These are phyloP conservation scores for Reticulitermes speratus DNA, from an alignment of 1,140 invertebrate species.

Conservation along the genomic window DNA sequence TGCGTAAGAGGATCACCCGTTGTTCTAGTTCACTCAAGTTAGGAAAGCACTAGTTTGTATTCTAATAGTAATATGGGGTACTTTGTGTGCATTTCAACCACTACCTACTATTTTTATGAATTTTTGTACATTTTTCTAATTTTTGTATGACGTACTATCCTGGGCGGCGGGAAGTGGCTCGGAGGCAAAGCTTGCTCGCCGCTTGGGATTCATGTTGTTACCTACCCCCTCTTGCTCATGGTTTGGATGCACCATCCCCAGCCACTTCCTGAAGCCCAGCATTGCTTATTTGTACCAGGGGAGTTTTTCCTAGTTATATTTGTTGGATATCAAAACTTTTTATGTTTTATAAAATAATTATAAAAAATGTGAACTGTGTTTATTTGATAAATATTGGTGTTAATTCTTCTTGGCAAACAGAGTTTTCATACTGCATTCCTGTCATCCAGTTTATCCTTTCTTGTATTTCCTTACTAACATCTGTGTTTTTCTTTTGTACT, in stretches of 20 bases:
- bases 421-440: conserved; percentile 31
- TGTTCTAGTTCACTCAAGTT: conserved; percentile 34
- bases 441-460: background rate
- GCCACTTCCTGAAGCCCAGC: conserved; percentile 29
- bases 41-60: conserved; percentile 37
- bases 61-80: conserved; percentile 37
- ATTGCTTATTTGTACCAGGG: conserved; percentile 38
- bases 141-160: conserved; percentile 36
- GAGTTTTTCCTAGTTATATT: conserved; percentile 38
- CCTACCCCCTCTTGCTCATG: conserved; percentile 24
- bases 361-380: conserved; percentile 39
- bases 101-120: conserved; percentile 39
- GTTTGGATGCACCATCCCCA: conserved; percentile 22
- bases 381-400: conserved; percentile 39
- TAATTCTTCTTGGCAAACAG: conserved; percentile 37
- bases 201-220: conserved; percentile 4
- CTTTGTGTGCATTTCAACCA: conserved; percentile 40
- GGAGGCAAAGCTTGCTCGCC: conserved; percentile 25
- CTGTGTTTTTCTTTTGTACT: background rate
- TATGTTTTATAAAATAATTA: conserved; percentile 40
- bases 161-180: conserved; percentile 35
- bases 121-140: conserved; percentile 41
- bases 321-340: conserved; percentile 39
- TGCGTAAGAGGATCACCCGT: conserved; percentile 25
- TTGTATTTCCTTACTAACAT: background rate